Conservation (phyloP, 2,113 vertebrate species). For the Accipiter virgatus region DNA sequence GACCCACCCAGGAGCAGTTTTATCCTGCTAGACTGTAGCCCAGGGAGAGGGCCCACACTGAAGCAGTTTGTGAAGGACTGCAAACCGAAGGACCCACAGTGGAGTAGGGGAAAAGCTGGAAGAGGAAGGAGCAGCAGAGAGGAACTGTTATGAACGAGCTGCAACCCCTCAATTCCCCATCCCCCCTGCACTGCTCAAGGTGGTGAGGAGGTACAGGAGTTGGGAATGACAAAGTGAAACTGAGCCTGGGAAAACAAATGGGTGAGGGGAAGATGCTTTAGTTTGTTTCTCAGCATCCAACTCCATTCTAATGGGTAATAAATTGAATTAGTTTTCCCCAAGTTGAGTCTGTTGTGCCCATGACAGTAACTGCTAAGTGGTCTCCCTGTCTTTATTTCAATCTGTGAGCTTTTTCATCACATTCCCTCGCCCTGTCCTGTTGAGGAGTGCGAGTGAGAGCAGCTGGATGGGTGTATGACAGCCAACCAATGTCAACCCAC, state of each 20-base stretch:
- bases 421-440: neutral
- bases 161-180: neutral
- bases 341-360: neutral
- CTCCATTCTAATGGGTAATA: neutral
- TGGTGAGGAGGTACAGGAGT: neutral
- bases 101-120: neutral
- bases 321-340: neutral
- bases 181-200: neutral
- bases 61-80: neutral
- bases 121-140: neutral
- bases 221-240: neutral
- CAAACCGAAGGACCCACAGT: neutral
- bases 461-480: neutral
- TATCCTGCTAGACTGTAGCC: neutral
- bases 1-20: neutral
- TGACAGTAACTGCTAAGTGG: neutral
- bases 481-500: neutral
- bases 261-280: neutral
- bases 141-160: neutral
- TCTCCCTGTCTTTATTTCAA: neutral
- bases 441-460: neutral
- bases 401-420: neutral
- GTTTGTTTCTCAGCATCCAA: neutral
- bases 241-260: neutral
- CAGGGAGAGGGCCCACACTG: neutral